Percentiles rank a stretch among this genome's conserved stretches.
phyloP scores from a whole-genome alignment of 1,140 invertebrate genomes.

The Antheraea pernyi region DNA sequence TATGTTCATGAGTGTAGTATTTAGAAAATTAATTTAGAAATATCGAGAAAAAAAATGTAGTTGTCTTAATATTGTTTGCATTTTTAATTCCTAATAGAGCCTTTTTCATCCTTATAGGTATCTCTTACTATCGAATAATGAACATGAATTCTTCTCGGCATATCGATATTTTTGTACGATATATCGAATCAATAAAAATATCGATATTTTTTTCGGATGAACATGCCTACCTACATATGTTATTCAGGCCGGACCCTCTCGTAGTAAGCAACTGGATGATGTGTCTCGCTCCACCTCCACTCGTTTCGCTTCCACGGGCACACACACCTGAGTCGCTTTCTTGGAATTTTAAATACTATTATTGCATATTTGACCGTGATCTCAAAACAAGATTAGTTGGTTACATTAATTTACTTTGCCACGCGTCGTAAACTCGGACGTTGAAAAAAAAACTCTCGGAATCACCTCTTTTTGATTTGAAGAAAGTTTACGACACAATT shows the following conservation, averaged over 20 bases:
- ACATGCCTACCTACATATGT: neutral
- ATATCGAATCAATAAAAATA: too few species aligned
- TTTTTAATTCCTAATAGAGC: too few species aligned
- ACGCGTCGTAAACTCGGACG: neutral
- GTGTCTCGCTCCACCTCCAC: constrained; percentile 56
- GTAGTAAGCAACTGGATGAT: constrained; percentile 50
- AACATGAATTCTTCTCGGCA: too few species aligned
- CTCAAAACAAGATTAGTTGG: constrained; percentile 16
- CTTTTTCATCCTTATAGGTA: too few species aligned
- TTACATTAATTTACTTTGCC: neutral
- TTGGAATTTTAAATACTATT: constrained; percentile 41
- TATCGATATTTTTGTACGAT: too few species aligned
- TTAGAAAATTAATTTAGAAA: too few species aligned
- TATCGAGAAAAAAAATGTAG: too few species aligned
- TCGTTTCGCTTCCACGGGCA: constrained; percentile 28
- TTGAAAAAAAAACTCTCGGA: neutral
- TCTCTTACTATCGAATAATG: too few species aligned
- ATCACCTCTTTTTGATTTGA: neutral
- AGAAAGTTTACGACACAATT: constrained; percentile 1
- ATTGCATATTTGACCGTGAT: constrained; percentile 34
- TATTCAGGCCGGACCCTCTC: constrained; percentile 28
- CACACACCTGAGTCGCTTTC: constrained; percentile 41
- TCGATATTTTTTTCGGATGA: too few species aligned
- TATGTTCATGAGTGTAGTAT: too few species aligned
- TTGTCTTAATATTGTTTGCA: too few species aligned